These are phyloP conservation scores for Drosophila recens DNA, from an alignment of 2,888 invertebrate species.

Conservation along the genomic window DNA sequence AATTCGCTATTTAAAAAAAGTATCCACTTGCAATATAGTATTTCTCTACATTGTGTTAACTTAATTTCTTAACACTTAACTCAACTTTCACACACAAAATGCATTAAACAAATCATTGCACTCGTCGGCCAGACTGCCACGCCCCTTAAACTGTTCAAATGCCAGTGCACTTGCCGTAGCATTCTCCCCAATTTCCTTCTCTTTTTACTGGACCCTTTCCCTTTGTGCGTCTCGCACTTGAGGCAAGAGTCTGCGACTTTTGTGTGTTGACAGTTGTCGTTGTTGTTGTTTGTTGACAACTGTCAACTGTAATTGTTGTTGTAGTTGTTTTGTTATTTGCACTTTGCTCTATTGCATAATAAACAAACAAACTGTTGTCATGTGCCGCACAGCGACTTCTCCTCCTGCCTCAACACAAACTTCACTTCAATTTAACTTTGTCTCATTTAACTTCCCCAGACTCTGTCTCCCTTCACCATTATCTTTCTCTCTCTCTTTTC, in stretches of 20 bases:
- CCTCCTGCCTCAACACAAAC: constrained; percentile 20
- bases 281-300: constrained; percentile 42
- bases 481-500: neutral
- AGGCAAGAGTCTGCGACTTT: constrained; percentile 30
- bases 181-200: neutral
- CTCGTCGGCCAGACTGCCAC: constrained; percentile 11
- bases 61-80: neutral
- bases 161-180: constrained; percentile 12
- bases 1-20: no score
- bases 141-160: constrained; percentile 16
- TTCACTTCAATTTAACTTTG: constrained; percentile 59
- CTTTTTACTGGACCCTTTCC: neutral
- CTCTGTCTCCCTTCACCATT: constrained; percentile 29
- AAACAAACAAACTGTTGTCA: constrained; percentile 36
- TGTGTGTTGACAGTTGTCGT: constrained; percentile 33
- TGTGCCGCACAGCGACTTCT: constrained; percentile 5
- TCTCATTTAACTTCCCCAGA: constrained; percentile 51
- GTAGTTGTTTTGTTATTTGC: constrained; percentile 50
- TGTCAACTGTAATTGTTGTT: constrained; percentile 22
- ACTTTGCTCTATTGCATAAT: constrained; percentile 74
- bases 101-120: constrained; percentile 22
- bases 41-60: neutral
- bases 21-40: neutral
- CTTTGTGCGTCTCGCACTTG: constrained; percentile 25
- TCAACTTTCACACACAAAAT: constrained; percentile 12